A percentile compares a stretch with the other conserved stretches of the same genome.
Evolutionary conservation across 2,797 vertebrate species (phyloP).

Genomic region (Hydrolagus colliei): DNA sequence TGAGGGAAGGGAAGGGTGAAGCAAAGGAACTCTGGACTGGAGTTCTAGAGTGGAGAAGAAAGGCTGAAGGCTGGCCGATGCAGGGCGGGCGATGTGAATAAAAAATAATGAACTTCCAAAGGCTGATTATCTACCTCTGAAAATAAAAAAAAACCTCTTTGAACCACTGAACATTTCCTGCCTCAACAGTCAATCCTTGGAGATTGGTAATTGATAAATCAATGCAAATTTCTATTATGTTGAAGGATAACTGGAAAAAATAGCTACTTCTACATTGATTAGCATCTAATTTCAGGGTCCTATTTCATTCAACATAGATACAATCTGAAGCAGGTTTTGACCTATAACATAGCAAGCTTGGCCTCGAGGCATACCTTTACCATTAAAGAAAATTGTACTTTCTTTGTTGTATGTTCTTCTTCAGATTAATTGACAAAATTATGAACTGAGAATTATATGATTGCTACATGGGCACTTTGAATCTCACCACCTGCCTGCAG

Average conservation of each 20-base stretch:
- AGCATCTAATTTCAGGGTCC: background rate
- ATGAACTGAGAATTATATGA: conserved; percentile 1
- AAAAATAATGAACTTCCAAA: too few species aligned
- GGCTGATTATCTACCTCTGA: background rate
- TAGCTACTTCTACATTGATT: background rate
- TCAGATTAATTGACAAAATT: background rate
- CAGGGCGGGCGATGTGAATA: too few species aligned
- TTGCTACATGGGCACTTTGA: background rate
- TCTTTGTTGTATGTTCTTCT: background rate
- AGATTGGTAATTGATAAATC: background rate
- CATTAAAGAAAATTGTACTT: background rate
- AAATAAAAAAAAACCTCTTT: background rate
- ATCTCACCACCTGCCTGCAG: background rate
- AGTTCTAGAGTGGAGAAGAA: too few species aligned
- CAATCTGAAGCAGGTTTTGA: background rate
- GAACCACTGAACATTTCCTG: background rate
- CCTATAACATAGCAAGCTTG: too few species aligned
- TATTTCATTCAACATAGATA: background rate
- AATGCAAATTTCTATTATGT: background rate
- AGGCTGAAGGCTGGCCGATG: too few species aligned
- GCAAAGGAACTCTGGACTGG: background rate
- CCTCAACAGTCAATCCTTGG: background rate
- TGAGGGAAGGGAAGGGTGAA: too few species aligned
- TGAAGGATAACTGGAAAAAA: background rate
- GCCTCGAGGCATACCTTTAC: background rate